phyloP scores from a whole-genome alignment of 2,888 invertebrate species.

The Hirtodrosophila trivittata region DNA sequence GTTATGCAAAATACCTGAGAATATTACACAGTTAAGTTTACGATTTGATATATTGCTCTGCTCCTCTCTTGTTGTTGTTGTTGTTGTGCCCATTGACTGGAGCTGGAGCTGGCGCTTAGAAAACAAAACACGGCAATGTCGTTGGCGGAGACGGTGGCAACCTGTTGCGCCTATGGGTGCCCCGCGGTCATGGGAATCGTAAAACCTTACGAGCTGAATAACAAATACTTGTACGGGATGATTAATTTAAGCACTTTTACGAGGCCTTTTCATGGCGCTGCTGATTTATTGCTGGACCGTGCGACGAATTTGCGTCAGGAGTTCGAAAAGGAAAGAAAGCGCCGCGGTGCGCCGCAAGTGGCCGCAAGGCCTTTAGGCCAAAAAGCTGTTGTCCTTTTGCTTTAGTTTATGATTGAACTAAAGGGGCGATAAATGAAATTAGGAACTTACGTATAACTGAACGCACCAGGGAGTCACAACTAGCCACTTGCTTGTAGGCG shows the following conservation, averaged over 20 bases:
- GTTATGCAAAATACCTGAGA: slow-evolving; percentile 69
- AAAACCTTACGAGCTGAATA: slow-evolving; percentile 71
- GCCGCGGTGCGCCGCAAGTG: neutral
- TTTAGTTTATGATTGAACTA: slow-evolving; percentile 59
- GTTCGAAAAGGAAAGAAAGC: slow-evolving; percentile 9
- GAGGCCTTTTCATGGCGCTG: slow-evolving; percentile 81
- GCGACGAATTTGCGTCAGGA: slow-evolving; percentile 67
- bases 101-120: slow-evolving; percentile 79
- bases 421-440: slow-evolving; percentile 70
- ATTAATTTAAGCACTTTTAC: slow-evolving; percentile 84
- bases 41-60: slow-evolving; percentile 44
- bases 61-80: slow-evolving; percentile 12
- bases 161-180: slow-evolving; percentile 68
- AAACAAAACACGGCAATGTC: slow-evolving; percentile 48
- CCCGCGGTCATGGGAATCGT: slow-evolving; percentile 57
- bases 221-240: slow-evolving; percentile 83
- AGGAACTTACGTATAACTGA: slow-evolving; percentile 34
- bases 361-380: neutral
- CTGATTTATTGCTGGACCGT: slow-evolving; percentile 82
- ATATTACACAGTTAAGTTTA: slow-evolving; percentile 52
- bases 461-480: slow-evolving; percentile 27
- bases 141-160: slow-evolving; percentile 58
- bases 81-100: slow-evolving; percentile 39
- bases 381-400: neutral
- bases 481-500: slow-evolving; percentile 37